phyloP scores from a whole-genome alignment of 2,797 vertebrate genomes.

The Cuniculus paca region DNA sequence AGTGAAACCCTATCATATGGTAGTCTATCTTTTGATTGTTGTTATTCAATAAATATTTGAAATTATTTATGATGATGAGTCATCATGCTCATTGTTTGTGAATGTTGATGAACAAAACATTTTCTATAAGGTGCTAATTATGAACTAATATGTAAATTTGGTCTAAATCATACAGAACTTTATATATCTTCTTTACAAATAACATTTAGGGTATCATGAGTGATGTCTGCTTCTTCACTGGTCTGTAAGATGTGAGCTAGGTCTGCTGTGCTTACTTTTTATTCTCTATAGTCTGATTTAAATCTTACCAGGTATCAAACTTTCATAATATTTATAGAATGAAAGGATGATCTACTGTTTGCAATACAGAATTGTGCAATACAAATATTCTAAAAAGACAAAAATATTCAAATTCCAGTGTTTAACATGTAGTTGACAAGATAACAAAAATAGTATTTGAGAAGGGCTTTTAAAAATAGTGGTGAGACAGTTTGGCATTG shows the following conservation, averaged over 20 bases:
- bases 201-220: neutral
- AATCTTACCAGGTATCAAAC: neutral
- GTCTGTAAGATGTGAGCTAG: neutral
- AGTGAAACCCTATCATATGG: neutral
- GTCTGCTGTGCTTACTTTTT: neutral
- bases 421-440: neutral
- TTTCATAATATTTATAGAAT: constrained; percentile 30
- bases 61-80: neutral
- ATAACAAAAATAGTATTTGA: neutral
- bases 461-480: neutral
- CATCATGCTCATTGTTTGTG: neutral
- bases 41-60: neutral
- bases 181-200: constrained; percentile 18
- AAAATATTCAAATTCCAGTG: neutral
- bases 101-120: neutral
- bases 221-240: neutral
- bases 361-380: neutral
- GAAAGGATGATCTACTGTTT: neutral
- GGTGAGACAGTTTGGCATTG: neutral
- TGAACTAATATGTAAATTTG: neutral
- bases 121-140: neutral
- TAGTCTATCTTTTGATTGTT: neutral
- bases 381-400: neutral
- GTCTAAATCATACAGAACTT: neutral
- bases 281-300: neutral